Conservation (phyloP, 2,888 invertebrate genomes). For the Steromphala cineraria region DNA sequence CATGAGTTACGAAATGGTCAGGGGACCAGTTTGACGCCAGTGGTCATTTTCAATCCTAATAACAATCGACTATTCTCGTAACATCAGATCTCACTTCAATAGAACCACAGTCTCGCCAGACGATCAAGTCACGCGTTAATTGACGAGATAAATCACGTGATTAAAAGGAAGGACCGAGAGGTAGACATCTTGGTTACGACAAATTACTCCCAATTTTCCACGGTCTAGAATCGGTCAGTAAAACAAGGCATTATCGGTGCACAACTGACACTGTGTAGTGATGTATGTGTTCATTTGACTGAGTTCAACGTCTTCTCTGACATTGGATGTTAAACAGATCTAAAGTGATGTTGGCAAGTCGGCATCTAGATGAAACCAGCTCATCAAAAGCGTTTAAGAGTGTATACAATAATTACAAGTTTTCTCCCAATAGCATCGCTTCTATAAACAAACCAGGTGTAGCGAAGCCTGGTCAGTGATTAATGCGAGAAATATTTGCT, state of each 20-base stretch:
- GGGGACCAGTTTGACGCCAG: background rate
- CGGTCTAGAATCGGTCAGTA: background rate
- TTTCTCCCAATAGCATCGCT: background rate
- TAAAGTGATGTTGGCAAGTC: background rate
- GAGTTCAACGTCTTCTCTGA: background rate
- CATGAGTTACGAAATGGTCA: too few species aligned
- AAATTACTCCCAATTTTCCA: background rate
- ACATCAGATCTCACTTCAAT: conserved; percentile 1
- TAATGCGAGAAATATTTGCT: background rate
- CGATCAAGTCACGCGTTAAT: background rate
- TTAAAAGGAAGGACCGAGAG: background rate
- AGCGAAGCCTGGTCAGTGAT: background rate
- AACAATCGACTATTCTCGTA: background rate
- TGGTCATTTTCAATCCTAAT: background rate
- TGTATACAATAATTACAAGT: conserved; percentile 3
- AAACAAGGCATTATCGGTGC: background rate
- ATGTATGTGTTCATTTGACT: background rate
- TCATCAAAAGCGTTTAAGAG: background rate
- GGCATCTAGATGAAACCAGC: background rate
- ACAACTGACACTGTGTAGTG: background rate
- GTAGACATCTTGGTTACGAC: background rate
- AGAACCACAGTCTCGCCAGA: background rate
- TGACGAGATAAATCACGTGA: background rate
- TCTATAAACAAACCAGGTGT: background rate
- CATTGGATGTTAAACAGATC: background rate